Evolutionary conservation across 1,140 invertebrate species (phyloP), one percentile per base, ranked within the genome.

Genomic region (Macrobrachium rosenbergii): DNA sequence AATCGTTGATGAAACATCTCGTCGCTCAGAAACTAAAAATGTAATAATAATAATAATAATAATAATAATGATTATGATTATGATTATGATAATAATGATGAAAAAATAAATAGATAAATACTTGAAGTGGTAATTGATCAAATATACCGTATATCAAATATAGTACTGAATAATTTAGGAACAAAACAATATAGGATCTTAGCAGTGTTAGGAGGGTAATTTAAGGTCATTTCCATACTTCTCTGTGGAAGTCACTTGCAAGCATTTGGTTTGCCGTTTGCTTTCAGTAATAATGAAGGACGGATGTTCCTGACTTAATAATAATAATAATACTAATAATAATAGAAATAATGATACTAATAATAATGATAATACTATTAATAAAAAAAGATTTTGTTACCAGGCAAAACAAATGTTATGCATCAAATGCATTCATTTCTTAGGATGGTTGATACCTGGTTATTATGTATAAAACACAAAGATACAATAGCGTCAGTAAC

Each of bases 141-240:
- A 87, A 87, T 78, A 87, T 87, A 81, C 52, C 52, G 81, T 87
- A 87, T 87, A 87, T 87, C 84, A 87, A 87, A 87, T 87, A 87
- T 87, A 87, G 84, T 87, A 82, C 52, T 87, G 84, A 87, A 87
- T 87, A 87, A 87, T 87, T 87, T 87, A 81, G 79, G 84, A 79
- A 87, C 80, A 87, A 59, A 75, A 75, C 23, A 75, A 75, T 37
- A 75, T 75, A 75, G 23, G 45, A 87, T 87, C 81, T 87, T 87
- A 87, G 84, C 69, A 87, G 80, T 87, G 84, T 87, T 87, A 87
- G 84, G 84, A 87, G 78, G 84, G 84, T 87, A 87, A 75, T 87
- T 87, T 87, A 87, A 87, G 84, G 81, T 87, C 64, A 87, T 87
- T 87, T 87, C 84, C 84, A 87, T 87, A 87, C 81, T 87, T 87